phyloP scores from a whole-genome alignment of 2,113 vertebrate genomes.

The Vidua macroura region DNA sequence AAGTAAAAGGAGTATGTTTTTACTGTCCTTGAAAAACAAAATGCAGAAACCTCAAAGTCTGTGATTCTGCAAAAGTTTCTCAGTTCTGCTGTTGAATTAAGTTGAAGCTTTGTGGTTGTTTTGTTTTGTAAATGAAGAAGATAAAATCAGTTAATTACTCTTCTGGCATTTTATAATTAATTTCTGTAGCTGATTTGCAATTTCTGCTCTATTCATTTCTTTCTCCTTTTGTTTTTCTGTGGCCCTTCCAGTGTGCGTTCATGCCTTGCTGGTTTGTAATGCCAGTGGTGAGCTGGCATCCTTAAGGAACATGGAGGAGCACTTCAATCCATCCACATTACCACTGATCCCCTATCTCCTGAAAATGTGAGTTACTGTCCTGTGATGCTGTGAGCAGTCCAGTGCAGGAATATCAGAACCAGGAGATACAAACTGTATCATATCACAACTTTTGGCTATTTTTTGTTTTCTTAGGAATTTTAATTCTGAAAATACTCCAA shows the following conservation, averaged over 20 bases:
- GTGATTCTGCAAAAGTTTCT: not conserved
- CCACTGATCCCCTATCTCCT: constrained; percentile 73
- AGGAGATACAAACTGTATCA: not conserved
- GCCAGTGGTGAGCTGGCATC: constrained; percentile 75
- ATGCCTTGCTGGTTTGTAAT: constrained; percentile 78
- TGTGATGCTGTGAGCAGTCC: not conserved
- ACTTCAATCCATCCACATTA: constrained; percentile 67
- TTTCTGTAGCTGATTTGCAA: not conserved
- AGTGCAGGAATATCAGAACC: not conserved
- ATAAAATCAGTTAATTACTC: not conserved
- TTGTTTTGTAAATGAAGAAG: not conserved
- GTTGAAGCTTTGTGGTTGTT: not conserved
- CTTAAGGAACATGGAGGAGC: constrained; percentile 76
- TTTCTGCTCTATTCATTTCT: not conserved
- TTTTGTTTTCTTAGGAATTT: constrained; percentile 40
- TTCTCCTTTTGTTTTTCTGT: not conserved
- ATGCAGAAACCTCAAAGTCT: not conserved
- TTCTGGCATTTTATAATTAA: not conserved
- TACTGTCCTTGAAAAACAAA: not conserved
- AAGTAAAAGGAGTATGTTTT: not conserved
- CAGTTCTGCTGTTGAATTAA: not conserved
- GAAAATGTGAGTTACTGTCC: constrained; percentile 64
- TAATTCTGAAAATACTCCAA: not conserved
- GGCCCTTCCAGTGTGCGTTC: constrained; percentile 67
- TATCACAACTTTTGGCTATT: not conserved